A percentile compares a stretch with the other conserved stretches of the same genome.
phyloP scores from a whole-genome alignment of 2,888 invertebrate species.

The Trisateles emortualis region DNA sequence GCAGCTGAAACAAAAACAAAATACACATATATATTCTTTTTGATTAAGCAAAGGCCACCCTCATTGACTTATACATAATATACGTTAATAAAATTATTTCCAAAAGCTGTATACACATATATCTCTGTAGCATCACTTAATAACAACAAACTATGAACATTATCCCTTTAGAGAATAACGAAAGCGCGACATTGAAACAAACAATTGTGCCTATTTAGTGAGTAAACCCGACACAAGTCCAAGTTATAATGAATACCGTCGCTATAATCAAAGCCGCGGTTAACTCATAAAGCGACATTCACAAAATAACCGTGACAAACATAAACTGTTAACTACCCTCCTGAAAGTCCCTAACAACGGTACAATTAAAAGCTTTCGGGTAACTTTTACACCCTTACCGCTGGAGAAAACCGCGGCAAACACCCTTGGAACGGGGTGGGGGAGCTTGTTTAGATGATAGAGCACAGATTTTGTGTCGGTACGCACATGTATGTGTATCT shows the following conservation, averaged over 20 bases:
- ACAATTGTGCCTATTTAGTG: not conserved
- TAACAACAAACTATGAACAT: not conserved
- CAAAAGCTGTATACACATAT: no score
- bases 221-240: slow-evolving; percentile 3
- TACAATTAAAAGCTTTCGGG: slow-evolving; percentile 48
- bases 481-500: slow-evolving; percentile 29
- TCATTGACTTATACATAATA: no score
- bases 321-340: slow-evolving; percentile 43
- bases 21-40: no score
- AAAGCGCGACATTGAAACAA: not conserved
- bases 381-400: slow-evolving; percentile 32
- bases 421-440: slow-evolving; percentile 32
- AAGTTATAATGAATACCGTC: slow-evolving; percentile 18
- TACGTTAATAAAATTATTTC: no score
- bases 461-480: slow-evolving; percentile 67
- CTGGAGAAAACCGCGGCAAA: slow-evolving; percentile 20
- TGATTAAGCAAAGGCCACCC: no score
- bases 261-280: slow-evolving; percentile 43
- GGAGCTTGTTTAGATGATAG: slow-evolving; percentile 60
- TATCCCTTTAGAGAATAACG: not conserved
- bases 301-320: slow-evolving; percentile 42
- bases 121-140: not conserved
- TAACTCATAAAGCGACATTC: slow-evolving; percentile 43
- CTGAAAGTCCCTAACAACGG: slow-evolving; percentile 39
- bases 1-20: no score